Conservation (phyloP, 2,113 vertebrate genomes). For the Riparia riparia region DNA sequence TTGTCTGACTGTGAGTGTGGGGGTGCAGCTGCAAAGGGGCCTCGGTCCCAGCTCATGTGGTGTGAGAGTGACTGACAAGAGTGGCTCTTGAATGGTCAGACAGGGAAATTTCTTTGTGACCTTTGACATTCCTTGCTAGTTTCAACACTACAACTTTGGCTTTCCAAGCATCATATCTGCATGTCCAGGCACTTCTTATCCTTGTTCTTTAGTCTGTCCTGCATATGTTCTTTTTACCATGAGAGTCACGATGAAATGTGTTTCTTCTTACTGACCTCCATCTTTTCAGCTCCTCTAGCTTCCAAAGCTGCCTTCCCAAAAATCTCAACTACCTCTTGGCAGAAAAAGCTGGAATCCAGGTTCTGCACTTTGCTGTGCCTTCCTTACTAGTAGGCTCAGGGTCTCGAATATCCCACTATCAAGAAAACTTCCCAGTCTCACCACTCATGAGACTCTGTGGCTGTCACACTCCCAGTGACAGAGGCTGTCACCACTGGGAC, state of each 20-base stretch:
- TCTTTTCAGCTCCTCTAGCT: not conserved
- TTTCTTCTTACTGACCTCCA: not conserved
- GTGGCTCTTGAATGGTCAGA: not conserved
- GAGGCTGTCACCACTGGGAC: not conserved
- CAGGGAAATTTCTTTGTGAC: not conserved
- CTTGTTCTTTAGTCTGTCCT: not conserved
- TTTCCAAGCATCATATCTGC: not conserved
- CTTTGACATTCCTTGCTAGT: not conserved
- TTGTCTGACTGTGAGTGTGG: not conserved
- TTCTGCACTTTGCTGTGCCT: not conserved
- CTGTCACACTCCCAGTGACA: not conserved
- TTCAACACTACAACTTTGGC: not conserved
- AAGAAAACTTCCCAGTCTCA: not conserved
- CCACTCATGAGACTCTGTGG: not conserved
- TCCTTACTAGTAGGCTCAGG: not conserved
- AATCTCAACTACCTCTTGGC: not conserved
- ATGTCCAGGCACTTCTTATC: not conserved
- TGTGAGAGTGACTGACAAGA: not conserved
- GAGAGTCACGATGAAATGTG: not conserved
- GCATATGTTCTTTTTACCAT: not conserved
- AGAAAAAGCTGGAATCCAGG: not conserved
- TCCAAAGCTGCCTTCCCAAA: not conserved
- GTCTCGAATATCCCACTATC: not conserved
- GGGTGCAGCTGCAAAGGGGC: not conserved
- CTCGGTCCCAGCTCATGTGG: not conserved